These are phyloP conservation scores for Brachyrhaphis roseni DNA, from an alignment of 2,797 vertebrate species.

Conservation along the genomic window DNA sequence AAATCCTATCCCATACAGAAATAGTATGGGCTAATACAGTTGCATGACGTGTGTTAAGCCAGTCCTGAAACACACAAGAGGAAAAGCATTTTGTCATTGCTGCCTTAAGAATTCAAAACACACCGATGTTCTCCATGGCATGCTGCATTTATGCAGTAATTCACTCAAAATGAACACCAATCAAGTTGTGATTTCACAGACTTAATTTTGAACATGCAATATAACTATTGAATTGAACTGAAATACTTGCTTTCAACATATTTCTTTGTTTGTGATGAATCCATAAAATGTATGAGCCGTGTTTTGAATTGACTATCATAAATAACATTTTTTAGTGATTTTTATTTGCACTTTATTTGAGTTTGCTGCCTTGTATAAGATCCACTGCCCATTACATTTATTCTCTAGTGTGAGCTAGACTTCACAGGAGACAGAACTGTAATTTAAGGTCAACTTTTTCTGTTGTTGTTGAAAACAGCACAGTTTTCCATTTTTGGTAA, in stretches of 20 bases:
- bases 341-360: slow-evolving; percentile 14
- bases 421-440: slow-evolving; percentile 5
- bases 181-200: background rate
- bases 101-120: background rate
- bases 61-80: background rate
- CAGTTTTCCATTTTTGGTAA: slow-evolving; percentile 52
- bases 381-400: slow-evolving; percentile 30
- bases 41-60: background rate
- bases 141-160: background rate
- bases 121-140: background rate
- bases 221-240: background rate
- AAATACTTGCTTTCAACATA: background rate
- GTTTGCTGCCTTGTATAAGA: slow-evolving; percentile 40
- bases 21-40: background rate
- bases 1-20: background rate
- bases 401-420: slow-evolving; percentile 35
- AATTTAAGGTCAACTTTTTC: slow-evolving; percentile 4
- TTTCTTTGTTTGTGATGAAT: background rate
- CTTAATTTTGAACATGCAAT: background rate
- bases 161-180: background rate
- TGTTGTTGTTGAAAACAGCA: slow-evolving; percentile 47
- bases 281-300: background rate
- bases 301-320: background rate
- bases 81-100: background rate
- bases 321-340: background rate